Conservation (phyloP, 2,888 invertebrate species). For the Morinoia aosen region DNA sequence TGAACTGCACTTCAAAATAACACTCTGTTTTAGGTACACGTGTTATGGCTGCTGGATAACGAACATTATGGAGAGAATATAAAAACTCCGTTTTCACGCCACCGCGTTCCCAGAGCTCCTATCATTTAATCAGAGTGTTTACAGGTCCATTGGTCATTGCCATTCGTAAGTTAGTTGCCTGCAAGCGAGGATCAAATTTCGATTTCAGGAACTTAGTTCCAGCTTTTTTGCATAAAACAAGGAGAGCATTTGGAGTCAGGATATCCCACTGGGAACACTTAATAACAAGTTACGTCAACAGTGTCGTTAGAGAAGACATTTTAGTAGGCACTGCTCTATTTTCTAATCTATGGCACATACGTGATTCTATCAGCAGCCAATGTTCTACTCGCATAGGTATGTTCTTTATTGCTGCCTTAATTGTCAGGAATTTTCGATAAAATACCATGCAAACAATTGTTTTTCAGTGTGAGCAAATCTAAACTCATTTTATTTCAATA, state of each 20-base stretch:
- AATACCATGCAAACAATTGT: neutral
- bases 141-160: neutral
- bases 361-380: neutral
- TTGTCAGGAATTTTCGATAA: too few relatives aligned
- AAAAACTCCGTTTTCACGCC: neutral
- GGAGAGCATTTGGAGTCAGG: neutral
- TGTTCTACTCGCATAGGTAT: too few relatives aligned
- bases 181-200: neutral
- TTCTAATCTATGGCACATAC: neutral
- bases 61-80: neutral
- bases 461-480: neutral
- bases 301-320: neutral
- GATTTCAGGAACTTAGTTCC: neutral
- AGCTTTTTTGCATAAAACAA: neutral
- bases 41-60: neutral
- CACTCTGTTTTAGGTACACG: neutral
- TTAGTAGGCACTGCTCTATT: neutral
- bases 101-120: neutral
- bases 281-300: neutral
- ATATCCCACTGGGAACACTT: neutral
- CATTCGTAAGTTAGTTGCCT: neutral
- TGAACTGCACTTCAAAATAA: neutral
- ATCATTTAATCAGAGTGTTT: neutral
- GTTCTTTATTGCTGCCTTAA: too few relatives aligned
- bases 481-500: neutral